Percentiles rank a stretch among this genome's conserved stretches.
These are phyloP conservation scores for Phortica magna DNA, from an alignment of 2,888 invertebrate species.

Conservation along the genomic window DNA sequence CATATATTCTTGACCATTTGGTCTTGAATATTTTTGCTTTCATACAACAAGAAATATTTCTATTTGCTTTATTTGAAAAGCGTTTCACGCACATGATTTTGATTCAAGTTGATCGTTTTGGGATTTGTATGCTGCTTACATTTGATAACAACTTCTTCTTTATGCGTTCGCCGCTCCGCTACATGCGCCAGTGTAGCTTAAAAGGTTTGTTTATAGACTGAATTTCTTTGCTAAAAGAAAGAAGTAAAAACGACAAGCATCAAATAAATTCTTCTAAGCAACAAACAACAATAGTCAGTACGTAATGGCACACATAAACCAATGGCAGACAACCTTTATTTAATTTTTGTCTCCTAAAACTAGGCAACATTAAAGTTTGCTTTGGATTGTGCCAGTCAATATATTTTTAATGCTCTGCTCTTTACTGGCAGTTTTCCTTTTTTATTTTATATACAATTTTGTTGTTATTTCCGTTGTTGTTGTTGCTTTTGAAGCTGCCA, in stretches of 20 bases:
- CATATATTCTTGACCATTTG: not conserved
- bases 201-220: not conserved
- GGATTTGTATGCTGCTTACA: not conserved
- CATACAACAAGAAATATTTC: not conserved
- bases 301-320: not conserved
- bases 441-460: not conserved
- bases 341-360: not conserved
- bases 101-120: slow-evolving; percentile 45
- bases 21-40: not conserved
- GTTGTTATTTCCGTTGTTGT: not conserved
- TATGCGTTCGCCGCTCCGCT: not conserved
- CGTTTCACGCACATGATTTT: slow-evolving; percentile 52
- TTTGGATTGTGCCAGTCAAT: not conserved
- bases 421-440: not conserved
- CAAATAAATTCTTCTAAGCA: no score
- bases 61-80: slow-evolving; percentile 46
- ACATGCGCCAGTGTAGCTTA: not conserved
- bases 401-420: not conserved
- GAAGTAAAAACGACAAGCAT: no score
- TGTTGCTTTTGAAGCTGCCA: not conserved
- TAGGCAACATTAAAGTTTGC: not conserved
- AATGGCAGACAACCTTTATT: not conserved
- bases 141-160: not conserved
- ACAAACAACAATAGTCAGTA: no score
- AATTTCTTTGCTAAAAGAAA: no score